Evolutionary conservation across 2,888 invertebrate species (phyloP), one percentile per base, ranked within the genome.

Genomic region (Ornithoptera alexandrae): DNA sequence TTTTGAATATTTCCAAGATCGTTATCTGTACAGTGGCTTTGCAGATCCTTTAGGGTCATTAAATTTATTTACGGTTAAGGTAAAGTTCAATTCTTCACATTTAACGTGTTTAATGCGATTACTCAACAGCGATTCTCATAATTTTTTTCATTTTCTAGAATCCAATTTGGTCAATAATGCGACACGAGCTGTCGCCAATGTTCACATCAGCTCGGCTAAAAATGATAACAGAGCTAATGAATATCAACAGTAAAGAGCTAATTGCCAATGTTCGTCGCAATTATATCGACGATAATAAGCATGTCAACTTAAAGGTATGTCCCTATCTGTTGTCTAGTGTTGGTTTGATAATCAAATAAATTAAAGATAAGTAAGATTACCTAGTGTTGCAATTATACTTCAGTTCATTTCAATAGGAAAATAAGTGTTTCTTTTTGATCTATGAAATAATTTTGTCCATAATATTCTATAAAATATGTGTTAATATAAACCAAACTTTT

Each of bases 31-130:
- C 61, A 73, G 84, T 0, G 79, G 83, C 12, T 75, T 78, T 20
- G 74, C 81, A 5, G 89, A 90, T 72, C 86, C 86, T 1, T 75
- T 89, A 62, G 89, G 89, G 2, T 79, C 87, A 2, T 75, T 89
- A 39, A 89, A 88, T 76, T 75, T 90, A n/a, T 89, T 89, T 71
- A 79, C 83, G 15, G 74, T 87, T 0, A 86, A 86, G 79, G 89
- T 87, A 80, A 72, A 78, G 73, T 20, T 17, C 59, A 30, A 30
- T 60, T 60, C 15, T 10, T 30, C n/a, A 18, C 53, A 53, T n/a
- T 53, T n/a, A 8, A n/a, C 53, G n/a, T 53, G 50, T 17, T 15
- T 50, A 17, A 17, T 50, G 50, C 50, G 53, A 53, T n/a, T 46
- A 15, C 4, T 7, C 18, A 53, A 58, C 1, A 22, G 4, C 18